Percentiles rank a stretch among this genome's conserved stretches.
Evolutionary conservation across 1,140 invertebrate genomes (phyloP).

Genomic region (Tetramorium simillimum): DNA sequence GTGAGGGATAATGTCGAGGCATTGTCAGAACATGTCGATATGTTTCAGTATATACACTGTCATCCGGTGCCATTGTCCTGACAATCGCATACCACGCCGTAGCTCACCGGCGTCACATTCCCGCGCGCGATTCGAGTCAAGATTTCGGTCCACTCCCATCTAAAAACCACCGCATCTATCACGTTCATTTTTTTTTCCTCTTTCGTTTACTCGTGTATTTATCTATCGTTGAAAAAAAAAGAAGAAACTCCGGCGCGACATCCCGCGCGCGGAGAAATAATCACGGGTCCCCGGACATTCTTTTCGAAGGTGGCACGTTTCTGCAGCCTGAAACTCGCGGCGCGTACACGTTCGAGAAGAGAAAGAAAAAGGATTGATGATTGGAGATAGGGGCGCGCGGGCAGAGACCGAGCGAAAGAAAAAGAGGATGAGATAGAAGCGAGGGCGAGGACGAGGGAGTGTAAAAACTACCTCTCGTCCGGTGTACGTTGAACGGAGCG

Average conservation of each 20-base stretch:
- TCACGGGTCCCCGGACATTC: not conserved
- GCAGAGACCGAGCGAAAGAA: not conserved
- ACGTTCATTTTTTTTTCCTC: not conserved
- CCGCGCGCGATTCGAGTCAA: not conserved
- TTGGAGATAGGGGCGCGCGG: not conserved
- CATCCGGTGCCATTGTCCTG: not conserved
- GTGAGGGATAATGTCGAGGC: not conserved
- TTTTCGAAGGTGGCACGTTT: not conserved
- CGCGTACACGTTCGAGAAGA: not conserved
- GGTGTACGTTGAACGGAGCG: not conserved
- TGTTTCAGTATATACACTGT: not conserved
- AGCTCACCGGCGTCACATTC: not conserved
- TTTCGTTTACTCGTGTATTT: not conserved
- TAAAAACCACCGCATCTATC: not conserved
- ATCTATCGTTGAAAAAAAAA: not conserved
- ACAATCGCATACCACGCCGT: not conserved
- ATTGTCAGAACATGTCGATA: not conserved
- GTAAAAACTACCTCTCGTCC: not conserved
- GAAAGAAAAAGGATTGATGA: not conserved
- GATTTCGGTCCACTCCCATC: not conserved
- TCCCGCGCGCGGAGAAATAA: not conserved
- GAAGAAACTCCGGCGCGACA: not conserved
- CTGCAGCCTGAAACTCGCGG: slow-evolving; percentile 26
- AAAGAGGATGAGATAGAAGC: not conserved
- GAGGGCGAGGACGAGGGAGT: not conserved